Evolutionary conservation across 2,888 invertebrate genomes (phyloP).

Genomic region (Aquatica leii): DNA sequence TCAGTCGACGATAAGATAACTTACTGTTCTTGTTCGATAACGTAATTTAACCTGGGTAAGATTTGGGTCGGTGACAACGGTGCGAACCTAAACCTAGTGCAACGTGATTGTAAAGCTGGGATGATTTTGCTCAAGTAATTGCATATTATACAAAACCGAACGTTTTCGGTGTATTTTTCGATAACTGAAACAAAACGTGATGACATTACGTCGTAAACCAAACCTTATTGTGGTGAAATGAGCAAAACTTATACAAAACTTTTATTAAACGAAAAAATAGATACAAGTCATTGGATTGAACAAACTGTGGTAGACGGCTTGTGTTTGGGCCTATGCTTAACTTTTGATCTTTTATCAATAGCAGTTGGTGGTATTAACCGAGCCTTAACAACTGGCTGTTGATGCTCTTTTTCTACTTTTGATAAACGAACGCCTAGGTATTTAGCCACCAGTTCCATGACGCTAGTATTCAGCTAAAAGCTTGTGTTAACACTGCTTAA

Average conservation of each 20-base stretch:
- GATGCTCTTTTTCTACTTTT: constrained; percentile 72
- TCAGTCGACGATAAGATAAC: constrained; percentile 39
- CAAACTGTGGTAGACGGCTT: constrained; percentile 63
- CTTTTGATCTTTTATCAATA: constrained; percentile 15
- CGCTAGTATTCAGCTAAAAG: constrained; percentile 69
- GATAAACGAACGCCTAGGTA: constrained; percentile 71
- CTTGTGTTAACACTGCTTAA: neutral
- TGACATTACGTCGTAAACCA: neutral
- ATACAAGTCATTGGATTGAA: constrained; percentile 60
- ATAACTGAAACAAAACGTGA: constrained; percentile 82
- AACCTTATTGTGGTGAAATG: neutral
- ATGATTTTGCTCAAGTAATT: constrained; percentile 99
- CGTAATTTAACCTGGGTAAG: constrained; percentile 84
- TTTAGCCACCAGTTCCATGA: constrained; percentile 76
- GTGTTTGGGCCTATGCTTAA: neutral
- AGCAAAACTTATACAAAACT: constrained; percentile 25
- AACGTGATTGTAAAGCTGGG: constrained; percentile 97
- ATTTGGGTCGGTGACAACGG: constrained; percentile 88
- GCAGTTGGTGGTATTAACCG: constrained; percentile 62
- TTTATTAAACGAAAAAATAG: neutral
- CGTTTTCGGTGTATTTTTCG: constrained; percentile 99
- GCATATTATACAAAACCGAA: constrained; percentile 98
- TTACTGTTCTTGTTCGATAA: constrained; percentile 85
- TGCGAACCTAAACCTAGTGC: constrained; percentile 95
- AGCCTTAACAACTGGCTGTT: constrained; percentile 71